Percentiles rank a stretch among this genome's conserved stretches.
Evolutionary conservation across 1,140 invertebrate genomes (phyloP).

Genomic region (Olivierus martensii): DNA sequence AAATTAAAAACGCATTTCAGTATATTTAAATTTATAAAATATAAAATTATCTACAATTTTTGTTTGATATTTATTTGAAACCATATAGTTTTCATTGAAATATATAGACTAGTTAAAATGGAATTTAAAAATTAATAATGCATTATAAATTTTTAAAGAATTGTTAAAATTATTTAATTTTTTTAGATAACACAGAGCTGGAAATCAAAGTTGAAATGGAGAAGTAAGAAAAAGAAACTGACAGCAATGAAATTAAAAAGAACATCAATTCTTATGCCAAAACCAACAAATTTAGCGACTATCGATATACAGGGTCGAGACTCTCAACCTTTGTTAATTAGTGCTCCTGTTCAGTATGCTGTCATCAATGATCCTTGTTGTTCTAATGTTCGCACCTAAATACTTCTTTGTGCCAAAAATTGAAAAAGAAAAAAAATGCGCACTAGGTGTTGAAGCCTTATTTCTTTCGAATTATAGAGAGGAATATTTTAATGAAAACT

Average conservation of each 20-base stretch:
- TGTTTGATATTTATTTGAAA: too few relatives aligned
- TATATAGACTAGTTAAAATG: too few relatives aligned
- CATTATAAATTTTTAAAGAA: not conserved
- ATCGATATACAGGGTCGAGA: constrained; percentile 2
- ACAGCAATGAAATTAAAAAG: not conserved
- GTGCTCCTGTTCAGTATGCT: constrained; percentile 2
- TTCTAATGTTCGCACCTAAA: too few relatives aligned
- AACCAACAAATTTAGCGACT: constrained; percentile 1
- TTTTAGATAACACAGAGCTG: not conserved
- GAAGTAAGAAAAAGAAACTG: not conserved
- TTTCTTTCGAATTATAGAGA: too few relatives aligned
- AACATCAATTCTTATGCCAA: constrained; percentile 5
- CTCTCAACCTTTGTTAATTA: not conserved
- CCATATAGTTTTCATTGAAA: too few relatives aligned
- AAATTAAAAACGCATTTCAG: too few relatives aligned
- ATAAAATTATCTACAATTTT: too few relatives aligned
- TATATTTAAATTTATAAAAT: too few relatives aligned
- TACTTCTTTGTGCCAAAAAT: too few relatives aligned
- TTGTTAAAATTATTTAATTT: not conserved
- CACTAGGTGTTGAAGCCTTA: too few relatives aligned
- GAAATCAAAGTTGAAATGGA: not conserved
- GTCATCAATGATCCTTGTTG: not conserved
- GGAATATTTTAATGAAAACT: too few relatives aligned
- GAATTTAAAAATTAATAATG: not conserved
- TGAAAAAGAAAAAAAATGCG: too few relatives aligned